Base-by-base conservation (phyloP, 2,797 vertebrate genomes). In the Lagodon rhomboides region DNA sequence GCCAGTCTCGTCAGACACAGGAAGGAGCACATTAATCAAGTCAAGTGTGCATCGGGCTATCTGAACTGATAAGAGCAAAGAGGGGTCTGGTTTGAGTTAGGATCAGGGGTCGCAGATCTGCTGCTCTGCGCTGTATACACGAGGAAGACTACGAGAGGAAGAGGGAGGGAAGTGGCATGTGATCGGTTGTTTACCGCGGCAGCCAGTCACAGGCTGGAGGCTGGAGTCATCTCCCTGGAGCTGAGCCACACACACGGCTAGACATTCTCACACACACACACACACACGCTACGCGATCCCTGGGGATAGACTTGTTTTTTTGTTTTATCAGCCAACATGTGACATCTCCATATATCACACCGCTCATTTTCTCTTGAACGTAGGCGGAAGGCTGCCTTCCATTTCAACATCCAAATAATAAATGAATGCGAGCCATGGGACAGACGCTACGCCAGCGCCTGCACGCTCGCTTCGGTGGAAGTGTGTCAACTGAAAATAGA, bases 181-280 rank as follows among this genome's bases (percentile, higher is more conserved):
- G 88, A 90, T 82, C 15, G 73, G 46, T 65, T 91, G 87, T 94
- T 93, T 86, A 93, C 84, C 80, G 79, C 46, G 72, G 62, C 76
- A 86, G 74, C 56, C 41, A 84, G 75, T 77, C 77, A 84, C 64
- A 82, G 84, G 44, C 79, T 77, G 77, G 82, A 88, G 85, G 44
- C 76, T 77, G 77, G 82, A 88, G 85, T 87, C 83, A 77, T 89
- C 89, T 85, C 72, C 82, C 38, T 88, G 88, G 88, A 92, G 86
- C 72, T 25, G 25, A 4, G 72, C 83, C 82, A 82, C 8, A 38
- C 69, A 68, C 79, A 60, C 77, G 73, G 30, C 30, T n/a, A 30
- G 4, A 71, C 54, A 8, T 0, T 66, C 53, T 49, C 51, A 68
- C 53, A 64, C 46, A 69, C 41, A 82, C 62, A 58, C 18, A 62